A percentile compares a stretch with the other conserved stretches of the same genome.
These are phyloP conservation scores for Dryococelus australis DNA, from an alignment of 2,888 invertebrate genomes.

Conservation along the genomic window DNA sequence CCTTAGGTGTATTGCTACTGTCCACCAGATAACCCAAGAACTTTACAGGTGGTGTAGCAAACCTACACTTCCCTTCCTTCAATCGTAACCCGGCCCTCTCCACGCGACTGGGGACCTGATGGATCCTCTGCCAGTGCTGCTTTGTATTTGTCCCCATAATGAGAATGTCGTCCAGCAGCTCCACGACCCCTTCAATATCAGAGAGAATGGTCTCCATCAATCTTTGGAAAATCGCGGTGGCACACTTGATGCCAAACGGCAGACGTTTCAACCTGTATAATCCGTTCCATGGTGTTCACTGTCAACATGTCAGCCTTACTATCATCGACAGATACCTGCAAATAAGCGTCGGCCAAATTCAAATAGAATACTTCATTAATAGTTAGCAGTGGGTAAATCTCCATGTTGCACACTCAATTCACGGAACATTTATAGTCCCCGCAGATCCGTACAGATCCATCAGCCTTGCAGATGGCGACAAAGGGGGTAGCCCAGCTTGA, in stretches of 20 bases:
- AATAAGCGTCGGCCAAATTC: neutral
- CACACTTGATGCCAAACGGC: neutral
- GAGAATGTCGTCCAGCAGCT: neutral
- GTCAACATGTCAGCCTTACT: neutral
- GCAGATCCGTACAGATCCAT: neutral
- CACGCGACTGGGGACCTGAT: neutral
- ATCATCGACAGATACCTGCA: neutral
- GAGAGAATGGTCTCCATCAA: neutral
- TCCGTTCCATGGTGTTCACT: neutral
- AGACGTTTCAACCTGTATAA: neutral
- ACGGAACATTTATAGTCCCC: neutral
- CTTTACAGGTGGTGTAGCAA: neutral
- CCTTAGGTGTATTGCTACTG: neutral
- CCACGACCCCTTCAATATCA: neutral
- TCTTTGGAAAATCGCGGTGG: neutral
- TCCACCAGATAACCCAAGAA: neutral
- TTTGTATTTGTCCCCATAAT: neutral
- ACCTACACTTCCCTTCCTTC: neutral
- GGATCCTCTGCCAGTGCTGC: neutral
- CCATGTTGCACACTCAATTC: neutral
- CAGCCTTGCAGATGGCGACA: neutral
- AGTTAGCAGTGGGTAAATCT: too few species aligned
- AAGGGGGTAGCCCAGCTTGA: neutral
- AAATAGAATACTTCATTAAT: neutral
- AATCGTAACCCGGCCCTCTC: neutral